A percentile compares a stretch with the other conserved stretches of the same genome.
These are phyloP conservation scores for Alaudala cheleensis DNA, from an alignment of 2,113 vertebrate genomes.

Conservation along the genomic window DNA sequence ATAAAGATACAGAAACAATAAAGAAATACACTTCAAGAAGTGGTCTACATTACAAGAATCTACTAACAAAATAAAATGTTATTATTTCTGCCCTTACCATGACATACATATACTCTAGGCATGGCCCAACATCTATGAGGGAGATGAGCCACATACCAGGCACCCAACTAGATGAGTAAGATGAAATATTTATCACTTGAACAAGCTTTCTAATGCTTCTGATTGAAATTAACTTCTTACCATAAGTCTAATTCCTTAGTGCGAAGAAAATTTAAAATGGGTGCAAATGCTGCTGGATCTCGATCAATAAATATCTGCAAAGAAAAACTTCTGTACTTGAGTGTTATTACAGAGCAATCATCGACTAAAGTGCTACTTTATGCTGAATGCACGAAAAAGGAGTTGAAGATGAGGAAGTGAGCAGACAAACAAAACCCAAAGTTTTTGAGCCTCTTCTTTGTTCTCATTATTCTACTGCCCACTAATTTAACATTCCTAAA, in stretches of 20 bases:
- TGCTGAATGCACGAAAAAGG: neutral
- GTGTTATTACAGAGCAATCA: neutral
- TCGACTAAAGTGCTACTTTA: neutral
- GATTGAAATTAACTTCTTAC: constrained; percentile 69
- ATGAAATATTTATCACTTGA: neutral
- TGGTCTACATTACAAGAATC: neutral
- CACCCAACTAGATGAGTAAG: neutral
- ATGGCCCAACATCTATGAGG: neutral
- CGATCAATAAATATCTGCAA: constrained; percentile 98
- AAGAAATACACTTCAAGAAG: neutral
- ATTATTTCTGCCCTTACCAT: neutral
- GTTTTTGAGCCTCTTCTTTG: neutral
- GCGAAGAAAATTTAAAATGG: constrained; percentile 98
- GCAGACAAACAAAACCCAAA: neutral
- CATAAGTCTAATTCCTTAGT: constrained; percentile 96
- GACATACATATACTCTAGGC: neutral
- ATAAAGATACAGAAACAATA: neutral
- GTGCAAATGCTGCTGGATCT: constrained; percentile 96
- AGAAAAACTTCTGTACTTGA: neutral
- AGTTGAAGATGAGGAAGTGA: neutral
- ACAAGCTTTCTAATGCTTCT: neutral
- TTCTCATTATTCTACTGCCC: neutral
- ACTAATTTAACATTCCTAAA: neutral
- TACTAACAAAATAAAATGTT: neutral
- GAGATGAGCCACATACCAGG: neutral